Evolutionary conservation across 2,113 vertebrate species (phyloP).

Genomic region (Gallinago undulata): DNA sequence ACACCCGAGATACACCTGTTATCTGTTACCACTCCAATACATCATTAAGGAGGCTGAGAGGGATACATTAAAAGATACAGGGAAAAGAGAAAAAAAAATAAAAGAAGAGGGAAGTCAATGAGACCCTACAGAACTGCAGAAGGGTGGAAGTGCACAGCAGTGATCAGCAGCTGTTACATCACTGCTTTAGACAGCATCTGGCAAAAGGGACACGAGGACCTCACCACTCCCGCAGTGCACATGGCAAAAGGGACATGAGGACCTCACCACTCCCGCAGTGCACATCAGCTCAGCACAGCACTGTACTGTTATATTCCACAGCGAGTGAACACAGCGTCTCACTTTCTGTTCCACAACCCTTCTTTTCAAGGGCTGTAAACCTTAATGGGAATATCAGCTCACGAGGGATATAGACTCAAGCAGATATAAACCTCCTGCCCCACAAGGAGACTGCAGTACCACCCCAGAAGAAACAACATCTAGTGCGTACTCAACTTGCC

Average conservation of each 20-base stretch:
- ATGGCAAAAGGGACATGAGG: neutral
- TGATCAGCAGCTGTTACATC: neutral
- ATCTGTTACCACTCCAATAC: neutral
- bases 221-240: fast-evolving
- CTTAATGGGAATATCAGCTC: neutral
- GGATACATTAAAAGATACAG: neutral
- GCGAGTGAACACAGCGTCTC: neutral
- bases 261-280: fast-evolving
- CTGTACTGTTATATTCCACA: neutral
- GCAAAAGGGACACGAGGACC: neutral
- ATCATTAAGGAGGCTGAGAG: neutral
- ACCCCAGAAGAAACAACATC: neutral
- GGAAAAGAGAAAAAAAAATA: neutral
- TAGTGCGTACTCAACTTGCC: neutral
- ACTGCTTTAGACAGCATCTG: neutral
- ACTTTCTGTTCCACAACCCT: neutral
- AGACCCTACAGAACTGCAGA: neutral
- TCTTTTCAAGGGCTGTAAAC: neutral
- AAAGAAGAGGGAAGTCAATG: neutral
- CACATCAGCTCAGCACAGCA: neutral
- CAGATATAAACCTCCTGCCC: neutral
- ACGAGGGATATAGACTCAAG: neutral
- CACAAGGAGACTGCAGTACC: neutral
- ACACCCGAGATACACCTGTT: neutral
- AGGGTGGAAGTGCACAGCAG: neutral